phyloP scores from a whole-genome alignment of 2,888 invertebrate genomes.

The Empis stercorea region DNA sequence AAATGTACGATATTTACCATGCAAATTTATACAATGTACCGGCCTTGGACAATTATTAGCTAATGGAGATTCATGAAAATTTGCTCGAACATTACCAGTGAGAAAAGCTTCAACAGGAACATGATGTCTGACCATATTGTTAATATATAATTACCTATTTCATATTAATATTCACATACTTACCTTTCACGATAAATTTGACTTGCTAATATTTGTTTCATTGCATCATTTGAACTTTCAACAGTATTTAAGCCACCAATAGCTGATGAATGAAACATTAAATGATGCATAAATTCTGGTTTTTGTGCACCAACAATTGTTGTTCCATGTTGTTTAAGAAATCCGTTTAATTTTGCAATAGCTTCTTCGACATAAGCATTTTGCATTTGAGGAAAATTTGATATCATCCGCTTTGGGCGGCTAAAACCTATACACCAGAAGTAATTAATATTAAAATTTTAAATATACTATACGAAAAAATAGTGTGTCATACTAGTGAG shows the following conservation, averaged over 20 bases:
- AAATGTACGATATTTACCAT: slow-evolving; percentile 49
- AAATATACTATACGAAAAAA: not conserved
- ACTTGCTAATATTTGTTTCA: slow-evolving; percentile 41
- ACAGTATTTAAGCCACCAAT: slow-evolving; percentile 34
- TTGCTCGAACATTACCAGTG: slow-evolving; percentile 30
- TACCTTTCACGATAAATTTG: slow-evolving; percentile 38
- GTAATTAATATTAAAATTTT: no score
- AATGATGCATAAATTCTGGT: slow-evolving; percentile 31
- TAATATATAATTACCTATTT: not conserved
- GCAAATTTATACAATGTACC: slow-evolving; percentile 35
- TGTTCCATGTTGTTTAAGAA: slow-evolving; percentile 30
- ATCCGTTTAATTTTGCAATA: slow-evolving; percentile 28
- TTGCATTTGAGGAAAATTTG: slow-evolving; percentile 1
- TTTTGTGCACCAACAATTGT: slow-evolving; percentile 28
- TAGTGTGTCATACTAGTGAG: slow-evolving; percentile 36
- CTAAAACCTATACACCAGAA: slow-evolving; percentile 8
- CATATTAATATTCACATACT: not conserved
- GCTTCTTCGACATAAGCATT: slow-evolving; percentile 24
- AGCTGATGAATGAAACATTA: slow-evolving; percentile 29
- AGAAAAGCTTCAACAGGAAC: slow-evolving; percentile 30
- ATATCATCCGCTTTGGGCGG: not conserved
- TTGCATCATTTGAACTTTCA: slow-evolving; percentile 36
- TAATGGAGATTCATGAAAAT: slow-evolving; percentile 24
- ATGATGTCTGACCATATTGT: slow-evolving; percentile 18
- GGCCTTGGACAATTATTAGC: slow-evolving; percentile 28